Percentiles rank a stretch among this genome's conserved stretches.
Evolutionary conservation across 1,140 invertebrate species (phyloP).

Genomic region (Oscheius sp.): DNA sequence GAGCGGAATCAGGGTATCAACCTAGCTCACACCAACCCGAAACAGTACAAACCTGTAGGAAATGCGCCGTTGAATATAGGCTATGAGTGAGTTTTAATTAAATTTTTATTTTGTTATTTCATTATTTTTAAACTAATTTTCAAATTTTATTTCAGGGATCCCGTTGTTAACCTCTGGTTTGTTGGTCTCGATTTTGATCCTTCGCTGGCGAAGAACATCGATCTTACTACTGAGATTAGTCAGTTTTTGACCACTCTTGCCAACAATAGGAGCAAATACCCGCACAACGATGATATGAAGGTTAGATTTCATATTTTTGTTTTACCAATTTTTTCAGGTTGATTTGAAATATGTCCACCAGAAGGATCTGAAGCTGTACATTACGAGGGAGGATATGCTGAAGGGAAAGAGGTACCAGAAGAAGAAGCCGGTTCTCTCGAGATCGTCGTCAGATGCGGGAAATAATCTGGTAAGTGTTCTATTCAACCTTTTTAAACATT

Average conservation of each 20-base stretch:
- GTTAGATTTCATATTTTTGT: neutral
- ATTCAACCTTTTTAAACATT: no score
- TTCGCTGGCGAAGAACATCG: constrained; percentile 73
- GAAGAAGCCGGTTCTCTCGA: neutral
- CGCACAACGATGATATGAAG: constrained; percentile 23
- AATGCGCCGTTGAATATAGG: constrained; percentile 30
- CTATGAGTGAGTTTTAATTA: constrained; percentile 57
- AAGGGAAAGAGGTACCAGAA: neutral
- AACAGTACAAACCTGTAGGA: constrained; percentile 70
- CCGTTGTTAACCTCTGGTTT: constrained; percentile 82
- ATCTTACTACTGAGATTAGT: constrained; percentile 83
- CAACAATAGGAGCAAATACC: neutral
- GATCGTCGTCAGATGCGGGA: neutral
- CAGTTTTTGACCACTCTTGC: constrained; percentile 8
- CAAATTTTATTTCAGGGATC: constrained; percentile 54
- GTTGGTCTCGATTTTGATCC: constrained; percentile 88
- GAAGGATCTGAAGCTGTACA: neutral
- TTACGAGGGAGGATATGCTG: neutral
- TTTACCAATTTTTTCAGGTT: no score
- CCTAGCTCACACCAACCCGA: constrained; percentile 89
- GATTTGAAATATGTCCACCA: neutral
- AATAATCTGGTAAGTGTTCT: neutral
- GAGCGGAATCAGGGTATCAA: constrained; percentile 87
- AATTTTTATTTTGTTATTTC: constrained; percentile 7
- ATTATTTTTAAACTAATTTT: constrained; percentile 20